Evolutionary conservation across 2,113 vertebrate genomes (phyloP).

Genomic region (zebrafish (Danio rerio)): GRCz12tu NC_133195.1:38149001-38149500

Average conservation of each 20-base stretch:
- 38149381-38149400: slow-evolving; percentile 72
- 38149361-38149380: slow-evolving; percentile 71
- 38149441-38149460: slow-evolving; percentile 81
- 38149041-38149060: slow-evolving; percentile 76
- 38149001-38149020: slow-evolving; percentile 80
- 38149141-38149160: slow-evolving; percentile 83
- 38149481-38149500: slow-evolving; percentile 84
- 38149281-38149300: slow-evolving; percentile 84
- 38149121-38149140: slow-evolving; percentile 77
- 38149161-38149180: slow-evolving; percentile 78
- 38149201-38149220: slow-evolving; percentile 81
- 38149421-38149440: slow-evolving; percentile 83
- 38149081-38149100: slow-evolving; percentile 76
- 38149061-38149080: slow-evolving; percentile 60
- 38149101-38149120: slow-evolving; percentile 80
- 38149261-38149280: slow-evolving; percentile 79
- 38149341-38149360: slow-evolving; percentile 68
- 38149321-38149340: slow-evolving; percentile 78
- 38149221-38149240: slow-evolving; percentile 80
- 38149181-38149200: slow-evolving; percentile 81
- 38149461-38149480: slow-evolving; percentile 80
- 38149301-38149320: slow-evolving; percentile 73
- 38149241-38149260: slow-evolving; percentile 74
- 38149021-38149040: slow-evolving; percentile 80
- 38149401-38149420: slow-evolving; percentile 78